phyloP scores from a whole-genome alignment of 64 coral and sea anemone species.

The Stichodactyla helianthus region DNA sequence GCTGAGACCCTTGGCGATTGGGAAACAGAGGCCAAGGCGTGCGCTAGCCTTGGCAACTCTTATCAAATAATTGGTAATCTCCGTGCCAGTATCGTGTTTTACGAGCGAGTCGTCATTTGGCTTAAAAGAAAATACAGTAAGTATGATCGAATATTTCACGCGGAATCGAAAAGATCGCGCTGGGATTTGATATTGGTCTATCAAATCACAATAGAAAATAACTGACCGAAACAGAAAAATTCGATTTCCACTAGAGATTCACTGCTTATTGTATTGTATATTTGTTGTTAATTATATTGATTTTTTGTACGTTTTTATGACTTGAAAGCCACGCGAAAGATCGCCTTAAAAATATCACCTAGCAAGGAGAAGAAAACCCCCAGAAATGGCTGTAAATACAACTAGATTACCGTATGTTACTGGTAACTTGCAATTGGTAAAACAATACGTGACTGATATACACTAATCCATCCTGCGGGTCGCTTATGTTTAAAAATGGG shows the following conservation, averaged over 20 bases:
- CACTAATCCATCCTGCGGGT: too few relatives aligned
- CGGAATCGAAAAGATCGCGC: not conserved
- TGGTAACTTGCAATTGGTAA: too few relatives aligned
- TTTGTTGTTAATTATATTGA: not conserved
- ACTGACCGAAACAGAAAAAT: not conserved
- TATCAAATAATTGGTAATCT: constrained; percentile 49
- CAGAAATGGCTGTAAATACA: too few relatives aligned
- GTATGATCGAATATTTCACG: not conserved
- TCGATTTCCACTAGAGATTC: not conserved
- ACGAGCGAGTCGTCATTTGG: constrained; percentile 75
- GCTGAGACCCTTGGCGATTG: constrained; percentile 50
- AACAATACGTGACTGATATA: too few relatives aligned
- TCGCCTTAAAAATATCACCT: too few relatives aligned
- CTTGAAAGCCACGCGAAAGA: too few relatives aligned
- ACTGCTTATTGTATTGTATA: not conserved
- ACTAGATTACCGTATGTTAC: too few relatives aligned
- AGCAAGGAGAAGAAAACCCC: too few relatives aligned
- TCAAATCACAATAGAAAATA: too few relatives aligned
- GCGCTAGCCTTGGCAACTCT: constrained; percentile 57
- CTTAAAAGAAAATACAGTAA: constrained; percentile 72
- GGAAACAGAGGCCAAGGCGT: constrained; percentile 55
- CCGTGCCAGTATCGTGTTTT: constrained; percentile 57
- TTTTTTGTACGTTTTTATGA: too few relatives aligned
- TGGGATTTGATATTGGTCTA: too few relatives aligned
- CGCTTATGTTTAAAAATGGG: too few relatives aligned